A percentile compares a stretch with the other conserved stretches of the same genome.
Conservation (phyloP, 2,888 invertebrate genomes). For the Byasa hedistus region DNA sequence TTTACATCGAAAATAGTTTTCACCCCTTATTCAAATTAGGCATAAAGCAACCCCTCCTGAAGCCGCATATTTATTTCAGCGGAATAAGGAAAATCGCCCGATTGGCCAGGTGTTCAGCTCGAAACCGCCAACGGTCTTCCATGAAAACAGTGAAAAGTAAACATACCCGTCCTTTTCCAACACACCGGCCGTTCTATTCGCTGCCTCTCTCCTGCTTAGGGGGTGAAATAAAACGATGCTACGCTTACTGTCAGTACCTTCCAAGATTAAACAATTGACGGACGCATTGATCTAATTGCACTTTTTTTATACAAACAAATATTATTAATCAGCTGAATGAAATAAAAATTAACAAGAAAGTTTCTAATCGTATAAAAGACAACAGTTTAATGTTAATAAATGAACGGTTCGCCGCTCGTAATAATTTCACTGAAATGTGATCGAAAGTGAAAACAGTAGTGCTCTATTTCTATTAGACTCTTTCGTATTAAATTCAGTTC, state of each 20-base stretch:
- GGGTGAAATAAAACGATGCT: conserved; percentile 53
- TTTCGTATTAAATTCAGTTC: conserved; percentile 6
- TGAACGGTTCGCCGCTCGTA: conserved; percentile 46
- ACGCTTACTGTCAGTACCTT: conserved; percentile 65
- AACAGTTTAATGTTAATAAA: conserved; percentile 33
- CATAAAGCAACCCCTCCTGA: conserved; percentile 38
- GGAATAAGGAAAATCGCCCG: conserved; percentile 36
- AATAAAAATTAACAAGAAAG: not conserved
- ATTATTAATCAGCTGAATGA: not conserved
- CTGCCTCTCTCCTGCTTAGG: conserved; percentile 56
- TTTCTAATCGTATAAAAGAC: conserved; percentile 14
- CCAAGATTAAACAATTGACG: conserved; percentile 65
- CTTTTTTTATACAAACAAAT: conserved; percentile 36
- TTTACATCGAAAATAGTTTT: conserved; percentile 31
- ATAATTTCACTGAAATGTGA: conserved; percentile 49
- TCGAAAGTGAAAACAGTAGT: conserved; percentile 41
- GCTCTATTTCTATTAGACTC: conserved; percentile 27
- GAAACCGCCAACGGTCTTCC: conserved; percentile 57
- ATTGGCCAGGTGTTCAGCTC: conserved; percentile 57
- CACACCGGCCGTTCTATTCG: conserved; percentile 40
- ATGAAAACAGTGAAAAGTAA: conserved; percentile 56
- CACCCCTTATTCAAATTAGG: conserved; percentile 44
- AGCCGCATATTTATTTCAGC: conserved; percentile 31
- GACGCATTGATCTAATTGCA: conserved; percentile 50
- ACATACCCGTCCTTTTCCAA: conserved; percentile 53